Evolutionary conservation across 2,888 invertebrate species (phyloP).

Genomic region (Pristionchus maxplancki): DNA sequence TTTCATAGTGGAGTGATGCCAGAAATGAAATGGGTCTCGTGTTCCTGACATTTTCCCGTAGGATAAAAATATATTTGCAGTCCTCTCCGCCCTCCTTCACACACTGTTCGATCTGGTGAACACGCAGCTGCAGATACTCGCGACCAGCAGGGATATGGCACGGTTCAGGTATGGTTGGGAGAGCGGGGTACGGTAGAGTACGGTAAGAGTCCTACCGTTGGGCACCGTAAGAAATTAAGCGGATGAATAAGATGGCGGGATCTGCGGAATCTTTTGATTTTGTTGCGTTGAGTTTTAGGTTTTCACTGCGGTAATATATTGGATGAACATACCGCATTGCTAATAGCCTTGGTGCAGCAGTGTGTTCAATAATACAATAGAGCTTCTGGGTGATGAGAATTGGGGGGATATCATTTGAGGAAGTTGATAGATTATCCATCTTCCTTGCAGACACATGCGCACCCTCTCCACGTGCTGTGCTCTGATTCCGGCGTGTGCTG

Average conservation of each 20-base stretch:
- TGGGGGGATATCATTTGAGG: no score
- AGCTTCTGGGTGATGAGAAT: no score
- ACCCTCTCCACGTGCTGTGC: conserved; percentile 62
- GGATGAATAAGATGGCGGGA: not conserved
- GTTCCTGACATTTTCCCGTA: no score
- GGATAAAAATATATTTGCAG: no score
- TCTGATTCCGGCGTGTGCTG: conserved; percentile 62
- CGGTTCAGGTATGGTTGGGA: conserved; percentile 65
- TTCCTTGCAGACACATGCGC: conserved; percentile 63
- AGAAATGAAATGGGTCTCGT: no score
- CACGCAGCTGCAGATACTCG: conserved; percentile 80
- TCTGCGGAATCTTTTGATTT: no score
- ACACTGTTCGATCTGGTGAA: conserved; percentile 81
- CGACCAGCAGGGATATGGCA: conserved; percentile 73
- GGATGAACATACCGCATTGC: no score
- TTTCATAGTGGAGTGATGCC: not conserved
- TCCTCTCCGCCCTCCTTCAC: conserved; percentile 81
- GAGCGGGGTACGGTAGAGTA: conserved; percentile 23
- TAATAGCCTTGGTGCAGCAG: no score
- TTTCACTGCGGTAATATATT: no score
- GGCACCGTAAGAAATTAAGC: not conserved
- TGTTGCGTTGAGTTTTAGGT: no score
- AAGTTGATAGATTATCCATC: no score
- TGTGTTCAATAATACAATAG: no score
- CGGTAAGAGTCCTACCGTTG: not conserved